phyloP scores from a whole-genome alignment of 2,113 vertebrate species.

The Daubentonia madagascariensis region DNA sequence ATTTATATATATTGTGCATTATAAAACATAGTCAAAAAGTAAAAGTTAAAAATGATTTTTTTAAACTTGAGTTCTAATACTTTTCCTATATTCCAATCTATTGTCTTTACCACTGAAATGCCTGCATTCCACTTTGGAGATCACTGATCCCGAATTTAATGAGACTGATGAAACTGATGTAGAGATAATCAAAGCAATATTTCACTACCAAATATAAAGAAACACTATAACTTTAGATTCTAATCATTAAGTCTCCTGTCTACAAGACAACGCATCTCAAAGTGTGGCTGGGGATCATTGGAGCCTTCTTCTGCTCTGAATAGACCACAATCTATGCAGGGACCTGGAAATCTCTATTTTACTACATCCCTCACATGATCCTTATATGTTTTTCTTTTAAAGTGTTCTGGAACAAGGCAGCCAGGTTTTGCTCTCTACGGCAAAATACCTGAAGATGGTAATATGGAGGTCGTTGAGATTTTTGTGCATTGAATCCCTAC shows the following conservation, averaged over 20 bases:
- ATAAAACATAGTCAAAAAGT: not conserved
- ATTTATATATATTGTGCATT: not conserved
- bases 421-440: not conserved
- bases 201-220: not conserved
- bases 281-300: not conserved
- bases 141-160: not conserved
- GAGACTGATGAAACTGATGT: not conserved
- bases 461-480: not conserved
- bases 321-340: fast-evolving
- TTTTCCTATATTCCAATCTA: not conserved
- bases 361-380: not conserved
- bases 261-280: not conserved
- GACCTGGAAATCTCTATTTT: not conserved
- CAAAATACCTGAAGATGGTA: not conserved
- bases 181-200: not conserved
- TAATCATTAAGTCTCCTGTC: not conserved
- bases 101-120: not conserved
- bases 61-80: not conserved
- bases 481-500: not conserved
- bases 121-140: not conserved
- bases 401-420: not conserved
- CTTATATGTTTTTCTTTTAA: not conserved
- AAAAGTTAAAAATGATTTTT: not conserved
- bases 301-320: not conserved
- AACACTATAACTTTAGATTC: not conserved